Percentiles rank a stretch among this genome's conserved stretches.
Evolutionary conservation across 2,797 vertebrate species (phyloP).

Genomic region (Spheniscus humboldti): DNA sequence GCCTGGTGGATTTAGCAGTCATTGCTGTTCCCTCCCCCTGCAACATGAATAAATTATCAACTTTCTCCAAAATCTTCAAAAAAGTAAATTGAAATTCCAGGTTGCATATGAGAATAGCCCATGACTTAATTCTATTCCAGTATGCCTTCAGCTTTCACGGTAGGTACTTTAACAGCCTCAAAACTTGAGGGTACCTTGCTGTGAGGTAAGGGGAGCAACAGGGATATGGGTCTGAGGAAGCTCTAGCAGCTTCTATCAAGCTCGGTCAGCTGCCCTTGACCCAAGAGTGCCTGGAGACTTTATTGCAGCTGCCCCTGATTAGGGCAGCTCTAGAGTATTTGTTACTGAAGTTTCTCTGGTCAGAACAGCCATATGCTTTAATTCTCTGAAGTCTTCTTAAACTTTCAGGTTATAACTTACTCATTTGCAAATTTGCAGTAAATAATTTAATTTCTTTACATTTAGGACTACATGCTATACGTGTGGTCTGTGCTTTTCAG

Average conservation of each 20-base stretch:
- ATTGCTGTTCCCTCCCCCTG: not conserved
- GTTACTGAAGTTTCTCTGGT: not conserved
- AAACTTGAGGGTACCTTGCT: not conserved
- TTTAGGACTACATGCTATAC: not conserved
- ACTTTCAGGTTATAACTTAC: not conserved
- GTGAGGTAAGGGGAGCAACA: accelerated
- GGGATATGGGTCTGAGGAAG: not conserved
- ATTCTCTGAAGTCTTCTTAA: not conserved
- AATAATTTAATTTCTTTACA: not conserved
- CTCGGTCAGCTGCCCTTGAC: not conserved
- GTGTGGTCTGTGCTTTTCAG: not conserved
- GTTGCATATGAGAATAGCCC: not conserved
- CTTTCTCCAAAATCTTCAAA: not conserved
- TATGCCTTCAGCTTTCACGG: not conserved
- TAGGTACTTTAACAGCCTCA: not conserved
- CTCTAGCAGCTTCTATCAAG: not conserved
- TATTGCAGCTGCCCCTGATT: not conserved
- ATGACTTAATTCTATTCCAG: not conserved
- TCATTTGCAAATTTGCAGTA: not conserved
- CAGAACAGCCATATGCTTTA: not conserved
- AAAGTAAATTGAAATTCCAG: not conserved
- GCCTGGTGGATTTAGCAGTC: not conserved
- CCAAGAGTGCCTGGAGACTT: not conserved
- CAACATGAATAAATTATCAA: not conserved
- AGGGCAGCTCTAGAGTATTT: not conserved